Evolutionary conservation across 2,797 vertebrate genomes (phyloP), one percentile per base, ranked within the genome.

Genomic region (Morelia viridis): DNA sequence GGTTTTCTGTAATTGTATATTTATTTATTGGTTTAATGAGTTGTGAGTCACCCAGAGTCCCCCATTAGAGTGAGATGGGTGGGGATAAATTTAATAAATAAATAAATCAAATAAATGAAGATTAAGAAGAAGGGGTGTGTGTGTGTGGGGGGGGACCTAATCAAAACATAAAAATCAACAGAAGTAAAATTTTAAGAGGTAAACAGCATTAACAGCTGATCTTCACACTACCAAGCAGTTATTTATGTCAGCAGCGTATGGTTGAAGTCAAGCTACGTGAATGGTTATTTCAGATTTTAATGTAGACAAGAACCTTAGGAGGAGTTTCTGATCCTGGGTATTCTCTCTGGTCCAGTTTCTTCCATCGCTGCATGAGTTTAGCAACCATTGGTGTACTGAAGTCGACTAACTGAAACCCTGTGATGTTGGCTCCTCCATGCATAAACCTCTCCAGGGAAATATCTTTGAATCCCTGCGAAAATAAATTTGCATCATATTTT

Each of bases 331-430:
- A 99, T 94, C 99, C 99, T 68, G 99, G 99, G 92, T 99, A 99
- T 96, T 99, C 99, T 95, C 99, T 98, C 97, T 99, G 99, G 97
- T 99, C 99, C 86, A 99, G 97, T 96, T 99, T 99, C 97, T 99
- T 99, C 99, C 99, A 99, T 94, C 99, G 98, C 94, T 99, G 99
- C 99, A 99, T 99, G 95, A 99, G 97, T 95, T 99, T 99, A 93
- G 99, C 98, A 93, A 99, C 99, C 93, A 99, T 99, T 0, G 99
- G 98, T 35, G 98, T 99, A 95, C 98, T 98, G 97, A 99, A 99
- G 97, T 99, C 99, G 95, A 99, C 99, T 93, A 99, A 96, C 97
- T 99, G 99, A 97, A 99, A 99, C 95, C 99, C 99, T 15, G 99
- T 99, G 91, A 99, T 98, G 90, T 99, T 99, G 91, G 99, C 99